phyloP scores from a whole-genome alignment of 2,113 vertebrate genomes.

The Chaetodon auriga region DNA sequence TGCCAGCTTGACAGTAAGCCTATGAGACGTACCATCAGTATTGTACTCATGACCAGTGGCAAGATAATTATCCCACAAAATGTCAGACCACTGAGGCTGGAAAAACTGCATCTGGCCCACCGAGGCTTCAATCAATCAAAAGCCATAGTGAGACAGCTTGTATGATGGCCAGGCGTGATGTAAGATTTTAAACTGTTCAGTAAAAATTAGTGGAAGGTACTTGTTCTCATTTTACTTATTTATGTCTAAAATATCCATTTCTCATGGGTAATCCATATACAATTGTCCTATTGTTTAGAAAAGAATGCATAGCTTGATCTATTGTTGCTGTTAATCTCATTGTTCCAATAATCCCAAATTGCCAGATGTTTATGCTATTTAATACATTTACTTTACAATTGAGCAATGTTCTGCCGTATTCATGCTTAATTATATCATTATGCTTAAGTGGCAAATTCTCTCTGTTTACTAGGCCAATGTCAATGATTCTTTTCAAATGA shows the following conservation, averaged over 20 bases:
- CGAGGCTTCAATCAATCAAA: conserved; percentile 63
- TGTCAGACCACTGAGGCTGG: conserved; percentile 65
- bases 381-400: conserved; percentile 69
- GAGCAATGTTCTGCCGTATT: conserved; percentile 53
- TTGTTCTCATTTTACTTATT: conserved; percentile 21
- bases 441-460: conserved; percentile 57
- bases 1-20: conserved; percentile 71
- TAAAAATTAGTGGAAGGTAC: conserved; percentile 10
- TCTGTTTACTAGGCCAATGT: conserved; percentile 55
- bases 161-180: not conserved
- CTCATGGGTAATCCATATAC: conserved; percentile 60
- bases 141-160: conserved; percentile 31
- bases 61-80: conserved; percentile 76
- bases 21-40: conserved; percentile 67
- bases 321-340: conserved; percentile 71
- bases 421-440: conserved; percentile 64
- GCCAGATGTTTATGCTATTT: conserved; percentile 63
- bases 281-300: conserved; percentile 60
- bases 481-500: conserved; percentile 55
- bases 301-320: conserved; percentile 57
- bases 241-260: conserved; percentile 39
- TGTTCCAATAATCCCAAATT: conserved; percentile 76
- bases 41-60: conserved; percentile 74
- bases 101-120: conserved; percentile 56
- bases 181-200: conserved; percentile 21